Base-by-base conservation (phyloP, 2,888 invertebrate species). In the Phengaris arion region DNA sequence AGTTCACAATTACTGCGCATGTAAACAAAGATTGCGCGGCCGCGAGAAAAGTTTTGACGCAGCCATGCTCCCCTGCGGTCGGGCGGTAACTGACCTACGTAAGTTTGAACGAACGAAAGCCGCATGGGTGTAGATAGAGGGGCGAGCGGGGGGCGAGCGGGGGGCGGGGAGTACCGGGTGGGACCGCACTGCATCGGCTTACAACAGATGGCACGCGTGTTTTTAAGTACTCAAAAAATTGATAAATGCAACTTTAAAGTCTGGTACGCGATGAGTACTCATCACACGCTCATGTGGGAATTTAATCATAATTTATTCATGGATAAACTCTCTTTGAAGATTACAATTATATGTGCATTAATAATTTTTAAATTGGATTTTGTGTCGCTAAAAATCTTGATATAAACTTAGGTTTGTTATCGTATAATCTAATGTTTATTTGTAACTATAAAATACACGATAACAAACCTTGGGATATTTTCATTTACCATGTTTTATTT, bases 21-120 rank as follows among this genome's bases (percentile, higher is more conserved):
- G 93, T 93, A 93, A 92, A 93, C 93, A 93, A 85, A 87, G 86
- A 90, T 84, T 89, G 89, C 88, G 92, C 85, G 88, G 84, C 85
- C 90, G 91, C 90, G 89, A 85, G 86, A 91, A 91, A 92, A 91
- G 86, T 91, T 91, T 92, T 90, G 88, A 91, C 93, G 90, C 94
- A 90, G 92, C 94, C 94, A 93, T 93, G 86, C 93, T 94, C 92
- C 90, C 89, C 88, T 91, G 93, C 90, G 93, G 92, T 93, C 92
- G 91, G 91, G 91, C 94, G 93, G 94, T 94, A 94, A 94, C 94
- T 94, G 94, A 94, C 94, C 94, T 94, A 93, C 93, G 93, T 87
- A 94, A 93, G 93, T 93, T 93, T 93, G 92, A 92, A 93, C 91
- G 91, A 91, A 91, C 91, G 91, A 92, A 92, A 92, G 92, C 92